A percentile compares a stretch with the other conserved stretches of the same genome.
These are phyloP conservation scores for Diplazon laetatorius DNA, from an alignment of 2,888 invertebrate genomes.

Conservation along the genomic window DNA sequence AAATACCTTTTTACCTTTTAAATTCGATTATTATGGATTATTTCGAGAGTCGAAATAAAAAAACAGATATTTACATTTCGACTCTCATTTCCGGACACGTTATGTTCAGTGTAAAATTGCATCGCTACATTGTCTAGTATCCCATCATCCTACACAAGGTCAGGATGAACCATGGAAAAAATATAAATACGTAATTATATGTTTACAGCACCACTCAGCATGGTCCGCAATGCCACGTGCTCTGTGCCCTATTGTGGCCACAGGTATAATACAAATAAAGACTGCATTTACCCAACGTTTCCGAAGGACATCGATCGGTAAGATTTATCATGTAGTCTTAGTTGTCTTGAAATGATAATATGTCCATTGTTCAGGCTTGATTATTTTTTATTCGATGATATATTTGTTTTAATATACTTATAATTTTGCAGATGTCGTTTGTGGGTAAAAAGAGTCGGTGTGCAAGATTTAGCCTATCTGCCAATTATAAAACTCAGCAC, in stretches of 20 bases:
- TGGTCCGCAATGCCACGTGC: neutral
- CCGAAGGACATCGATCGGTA: slow-evolving; percentile 2
- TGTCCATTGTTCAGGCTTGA: neutral
- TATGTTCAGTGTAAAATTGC: too few species aligned
- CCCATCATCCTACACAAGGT: too few species aligned
- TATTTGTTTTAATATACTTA: neutral
- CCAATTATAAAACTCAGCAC: neutral
- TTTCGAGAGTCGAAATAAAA: too few species aligned
- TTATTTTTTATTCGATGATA: neutral
- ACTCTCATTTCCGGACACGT: too few species aligned
- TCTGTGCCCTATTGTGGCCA: neutral
- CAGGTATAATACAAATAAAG: neutral
- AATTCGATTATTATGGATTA: too few species aligned
- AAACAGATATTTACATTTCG: too few species aligned
- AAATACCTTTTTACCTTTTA: too few species aligned
- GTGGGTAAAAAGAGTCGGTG: neutral
- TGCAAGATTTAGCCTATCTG: slow-evolving; percentile 3
- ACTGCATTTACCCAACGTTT: neutral
- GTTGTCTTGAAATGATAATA: too few species aligned
- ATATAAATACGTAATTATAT: too few species aligned
- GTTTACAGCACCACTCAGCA: neutral
- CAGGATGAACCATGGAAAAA: too few species aligned
- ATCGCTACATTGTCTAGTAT: too few species aligned
- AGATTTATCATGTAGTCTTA: neutral
- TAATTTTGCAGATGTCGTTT: neutral